Evolutionary conservation across 2,888 invertebrate genomes (phyloP), one percentile per base, ranked within the genome.

Genomic region (Caenorhabditis sinica): DNA sequence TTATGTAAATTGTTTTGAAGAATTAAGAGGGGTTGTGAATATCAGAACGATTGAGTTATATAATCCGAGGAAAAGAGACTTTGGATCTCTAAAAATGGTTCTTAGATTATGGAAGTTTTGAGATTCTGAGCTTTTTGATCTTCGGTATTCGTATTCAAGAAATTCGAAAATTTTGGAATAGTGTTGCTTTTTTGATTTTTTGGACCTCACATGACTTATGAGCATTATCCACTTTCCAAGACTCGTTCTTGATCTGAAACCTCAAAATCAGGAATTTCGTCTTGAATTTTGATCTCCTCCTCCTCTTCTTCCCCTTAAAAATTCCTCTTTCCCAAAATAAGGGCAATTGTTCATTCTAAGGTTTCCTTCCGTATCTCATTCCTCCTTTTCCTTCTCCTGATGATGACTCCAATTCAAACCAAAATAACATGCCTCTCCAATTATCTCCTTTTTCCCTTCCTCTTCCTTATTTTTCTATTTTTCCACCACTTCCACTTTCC

Each of bases 391-490:
- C 5, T 28, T 20, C 49, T 45, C 28, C 30, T 28, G 28, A 65
- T 45, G 45, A 65, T 65, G 28, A 30, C 65, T 65, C 65, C 58
- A 63, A 63, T 40, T 40, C 40, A 40, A 63, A 40, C 36, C 61
- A 28, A 9, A 43, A 43, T 20, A 40, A 25, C 40, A 40, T 43
- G 43, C 63, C 20, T 49, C 56, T 56, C 56, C 56, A 65, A 65
- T 65, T 71, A 58, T 80, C 80, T 65, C 20, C 28, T 71, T 56
- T 36, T 60, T 58, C 25, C 23, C 56, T n/a, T 66, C 61, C 58
- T 20, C 71, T 33, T 43, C 40, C 11, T 9, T 30, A 65, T 56
- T n/a, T 40, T 69, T 30, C n/a, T 25, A 5, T 68, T 63, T n/a
- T 20, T n/a, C n/a, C n/a, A n/a, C n/a, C n/a, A n/a, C n/a, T n/a